Evolutionary conservation across 1,140 invertebrate genomes (phyloP).

Genomic region (Penaeus chinensis): DNA sequence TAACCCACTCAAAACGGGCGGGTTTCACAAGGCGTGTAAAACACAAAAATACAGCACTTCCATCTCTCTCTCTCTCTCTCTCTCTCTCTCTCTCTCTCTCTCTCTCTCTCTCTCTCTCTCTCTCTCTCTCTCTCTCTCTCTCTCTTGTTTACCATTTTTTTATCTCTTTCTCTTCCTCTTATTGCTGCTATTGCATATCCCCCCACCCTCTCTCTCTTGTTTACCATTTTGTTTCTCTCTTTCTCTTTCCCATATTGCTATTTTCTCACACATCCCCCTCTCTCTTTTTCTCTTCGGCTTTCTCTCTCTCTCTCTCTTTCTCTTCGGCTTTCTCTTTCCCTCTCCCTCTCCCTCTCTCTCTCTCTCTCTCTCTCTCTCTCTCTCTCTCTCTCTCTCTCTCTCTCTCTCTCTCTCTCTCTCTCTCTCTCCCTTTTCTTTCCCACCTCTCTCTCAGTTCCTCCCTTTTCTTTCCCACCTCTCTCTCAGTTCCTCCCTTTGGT

Average conservation of each 20-base stretch:
- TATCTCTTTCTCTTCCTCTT: not conserved
- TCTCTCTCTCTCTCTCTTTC: not conserved
- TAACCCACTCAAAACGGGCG: not conserved
- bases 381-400: not conserved
- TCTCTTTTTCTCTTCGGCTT: not conserved
- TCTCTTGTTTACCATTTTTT: not conserved
- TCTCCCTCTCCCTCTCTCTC: not conserved
- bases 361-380: not conserved
- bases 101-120: no score
- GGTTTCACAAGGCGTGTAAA: no score
- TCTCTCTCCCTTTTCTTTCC: not conserved
- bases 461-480: not conserved
- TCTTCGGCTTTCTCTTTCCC: not conserved
- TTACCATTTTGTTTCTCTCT: not conserved
- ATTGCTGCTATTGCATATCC: not conserved
- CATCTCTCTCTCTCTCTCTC: no score
- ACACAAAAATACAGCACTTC: no score
- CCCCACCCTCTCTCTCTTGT: not conserved
- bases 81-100: no score
- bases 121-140: not conserved
- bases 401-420: not conserved
- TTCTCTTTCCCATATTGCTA: not conserved
- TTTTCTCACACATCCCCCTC: not conserved
- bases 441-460: not conserved
- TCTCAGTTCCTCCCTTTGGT: not conserved